phyloP scores from a whole-genome alignment of 2,888 invertebrate genomes.

The Esperia sulphurella region DNA sequence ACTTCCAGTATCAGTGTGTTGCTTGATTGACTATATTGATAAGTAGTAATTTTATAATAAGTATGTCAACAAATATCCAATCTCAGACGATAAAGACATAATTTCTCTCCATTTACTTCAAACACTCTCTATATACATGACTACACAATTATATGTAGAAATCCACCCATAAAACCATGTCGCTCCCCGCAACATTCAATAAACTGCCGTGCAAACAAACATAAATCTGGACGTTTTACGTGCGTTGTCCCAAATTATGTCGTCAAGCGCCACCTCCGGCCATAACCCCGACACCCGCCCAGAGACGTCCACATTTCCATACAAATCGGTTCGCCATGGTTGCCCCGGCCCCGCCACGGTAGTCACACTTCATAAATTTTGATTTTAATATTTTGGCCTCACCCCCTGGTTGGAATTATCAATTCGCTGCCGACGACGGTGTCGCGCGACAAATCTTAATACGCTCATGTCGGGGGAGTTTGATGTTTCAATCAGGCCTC shows the following conservation, averaged over 20 bases:
- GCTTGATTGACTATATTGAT: too few relatives aligned
- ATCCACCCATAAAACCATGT: slow-evolving; percentile 43
- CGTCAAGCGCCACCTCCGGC: slow-evolving; percentile 64
- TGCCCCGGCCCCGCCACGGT: slow-evolving; percentile 23
- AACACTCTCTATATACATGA: background rate
- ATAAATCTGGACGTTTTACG: slow-evolving; percentile 69
- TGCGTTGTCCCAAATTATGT: slow-evolving; percentile 69
- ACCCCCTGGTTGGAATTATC: slow-evolving; percentile 32
- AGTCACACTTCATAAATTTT: slow-evolving; percentile 74
- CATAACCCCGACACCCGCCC: slow-evolving; percentile 40
- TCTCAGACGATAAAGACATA: background rate
- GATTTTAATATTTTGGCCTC: slow-evolving; percentile 66
- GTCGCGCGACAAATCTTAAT: slow-evolving; percentile 35
- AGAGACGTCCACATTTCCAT: slow-evolving; percentile 70
- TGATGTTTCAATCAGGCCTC: slow-evolving; percentile 14
- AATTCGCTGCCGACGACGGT: slow-evolving; percentile 19
- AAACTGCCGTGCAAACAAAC: slow-evolving; percentile 57
- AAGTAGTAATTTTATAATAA: too few relatives aligned
- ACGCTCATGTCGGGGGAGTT: slow-evolving; percentile 19
- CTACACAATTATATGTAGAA: slow-evolving; percentile 16
- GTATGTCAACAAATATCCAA: too few relatives aligned
- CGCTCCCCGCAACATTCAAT: slow-evolving; percentile 66
- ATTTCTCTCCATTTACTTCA: background rate
- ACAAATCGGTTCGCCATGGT: slow-evolving; percentile 73
- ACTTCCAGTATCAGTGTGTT: too few relatives aligned